Evolutionary conservation across 2,888 invertebrate species (phyloP).

Genomic region (Hemistola chrysoprasaria): DNA sequence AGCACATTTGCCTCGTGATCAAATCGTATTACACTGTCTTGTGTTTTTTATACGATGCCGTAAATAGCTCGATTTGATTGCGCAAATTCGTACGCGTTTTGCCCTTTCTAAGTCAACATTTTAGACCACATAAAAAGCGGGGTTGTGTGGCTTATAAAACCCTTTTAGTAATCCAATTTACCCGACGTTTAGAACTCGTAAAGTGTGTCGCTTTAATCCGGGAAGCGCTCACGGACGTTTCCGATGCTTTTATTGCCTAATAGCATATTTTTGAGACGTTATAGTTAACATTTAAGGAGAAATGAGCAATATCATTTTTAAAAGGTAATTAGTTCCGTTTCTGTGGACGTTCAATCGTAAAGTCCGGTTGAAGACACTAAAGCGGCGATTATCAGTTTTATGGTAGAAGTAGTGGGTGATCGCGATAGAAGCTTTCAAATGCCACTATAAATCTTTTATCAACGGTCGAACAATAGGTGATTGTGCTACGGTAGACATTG

Average conservation of each 20-base stretch:
- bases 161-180: slow-evolving; percentile 39
- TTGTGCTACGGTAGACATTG: slow-evolving; percentile 4
- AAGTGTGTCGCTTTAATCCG: slow-evolving; percentile 37
- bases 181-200: slow-evolving; percentile 36
- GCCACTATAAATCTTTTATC: slow-evolving; percentile 9
- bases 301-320: slow-evolving; percentile 17
- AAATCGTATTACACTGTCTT: slow-evolving; percentile 14
- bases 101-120: slow-evolving; percentile 33
- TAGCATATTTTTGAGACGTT: slow-evolving; percentile 42
- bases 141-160: slow-evolving; percentile 39
- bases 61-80: slow-evolving; percentile 27
- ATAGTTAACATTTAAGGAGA: slow-evolving; percentile 20
- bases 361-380: slow-evolving; percentile 45
- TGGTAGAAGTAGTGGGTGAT: slow-evolving; percentile 34
- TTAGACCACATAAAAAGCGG: slow-evolving; percentile 38
- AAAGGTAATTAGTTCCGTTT: slow-evolving; percentile 52
- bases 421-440: slow-evolving; percentile 8
- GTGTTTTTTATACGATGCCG: slow-evolving; percentile 12
- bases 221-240: slow-evolving; percentile 22
- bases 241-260: slow-evolving; percentile 34
- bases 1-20: slow-evolving; percentile 14
- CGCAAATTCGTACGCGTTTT: slow-evolving; percentile 26
- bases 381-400: slow-evolving; percentile 51
- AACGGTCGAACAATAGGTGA: slow-evolving; percentile 2
- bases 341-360: slow-evolving; percentile 48